Evolutionary conservation across 2,797 vertebrate species (phyloP), one percentile per base, ranked within the genome.

Genomic region (Clarias pachynema): DNA sequence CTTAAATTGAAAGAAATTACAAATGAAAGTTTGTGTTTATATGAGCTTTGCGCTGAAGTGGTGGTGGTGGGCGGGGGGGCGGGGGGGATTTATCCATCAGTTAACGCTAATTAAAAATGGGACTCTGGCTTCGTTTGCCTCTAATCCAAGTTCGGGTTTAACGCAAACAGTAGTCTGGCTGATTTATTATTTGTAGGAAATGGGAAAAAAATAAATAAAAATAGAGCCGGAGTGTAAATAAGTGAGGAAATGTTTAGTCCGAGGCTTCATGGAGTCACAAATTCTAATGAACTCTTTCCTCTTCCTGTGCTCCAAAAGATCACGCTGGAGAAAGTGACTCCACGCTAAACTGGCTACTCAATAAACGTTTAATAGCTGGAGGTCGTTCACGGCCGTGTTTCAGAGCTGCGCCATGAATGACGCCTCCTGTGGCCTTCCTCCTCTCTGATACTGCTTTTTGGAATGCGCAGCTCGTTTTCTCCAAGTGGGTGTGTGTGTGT

Each of bases 31-130:
- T 68, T 74, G 80, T 85, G 88, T 80, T 88, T 89, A 44, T 88
- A 26, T 84, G 86, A 79, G 86, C 86, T 86, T 53, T 62, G 59
- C 20, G 59, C 59, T 62, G 59, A 7, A 22, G 89, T 79, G 84
- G 87, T 88, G 74, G 93, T 89, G 94, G 94, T 92, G 10, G 44
- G 1, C 0, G 44, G 40, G 40, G 9, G 44, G 2, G 12, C 3
- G 49, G 12, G 44, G 44, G 10, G 44, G 2, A 14, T 94, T 92
- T 93, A 94, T 91, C 90, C 89, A 92, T 92, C 91, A 89, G 85
- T 91, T 95, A 72, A 81, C 82, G 89, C 93, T 93, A 93, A 94
- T 94, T 94, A 94, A 87, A 90, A 91, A 85, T 37, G 75, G 16
- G 9, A 10, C 59, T 62, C 53, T 24, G 87, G 44, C 49, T 85